Evolutionary conservation across 2,888 invertebrate genomes (phyloP), one percentile per base, ranked within the genome.

Genomic region (Parthenolecanium corni): DNA sequence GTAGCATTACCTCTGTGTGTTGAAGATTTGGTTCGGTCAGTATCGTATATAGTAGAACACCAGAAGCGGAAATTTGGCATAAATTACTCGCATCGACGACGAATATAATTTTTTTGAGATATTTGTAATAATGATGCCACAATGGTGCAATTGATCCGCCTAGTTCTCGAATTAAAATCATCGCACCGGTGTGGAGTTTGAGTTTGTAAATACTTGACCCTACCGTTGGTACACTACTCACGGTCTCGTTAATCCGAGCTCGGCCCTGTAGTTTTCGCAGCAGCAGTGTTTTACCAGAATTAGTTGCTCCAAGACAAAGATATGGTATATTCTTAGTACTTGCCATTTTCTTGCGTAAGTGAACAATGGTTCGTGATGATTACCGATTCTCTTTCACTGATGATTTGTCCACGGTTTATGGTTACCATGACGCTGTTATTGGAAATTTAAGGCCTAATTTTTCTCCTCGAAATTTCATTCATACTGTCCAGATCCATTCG

Each of bases 11-110:
- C 20, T 2, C n/a, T 5, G 18, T 4, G 20, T 23, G n/a, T 4
- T 16, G 51, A 5, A 21, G 31, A 20, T 9, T 24, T n/a, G 21
- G 88, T 69, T 89, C 83, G 0, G 86, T 82, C 21, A 89, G 72
- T 47, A 89, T 77, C 0, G 86, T 84, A 72, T 89, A 89, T 0
- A 90, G 75, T 42, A 89, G 76, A 0, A 89, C 86, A 21, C 87
- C 86, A 14, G 89, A 87, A 1, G 86, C 86, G 1, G 89, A 87
- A 70, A 89, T 89, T 75, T 89, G 89, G 69, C 89, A 89, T 44
- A 89, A 76, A 75, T 89, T 89, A 12, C 89, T 87, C 0, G 86
- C 83, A 71, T 90, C 89, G 18, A 89, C 84, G 1, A 89, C 88
- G 70, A 84, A 89, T 66, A 89, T 81, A 1, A 90, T 78, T 70